A percentile compares a stretch with the other conserved stretches of the same genome.
These are phyloP conservation scores for Hyla sarda DNA, from an alignment of 2,113 vertebrate species.

Conservation along the genomic window DNA sequence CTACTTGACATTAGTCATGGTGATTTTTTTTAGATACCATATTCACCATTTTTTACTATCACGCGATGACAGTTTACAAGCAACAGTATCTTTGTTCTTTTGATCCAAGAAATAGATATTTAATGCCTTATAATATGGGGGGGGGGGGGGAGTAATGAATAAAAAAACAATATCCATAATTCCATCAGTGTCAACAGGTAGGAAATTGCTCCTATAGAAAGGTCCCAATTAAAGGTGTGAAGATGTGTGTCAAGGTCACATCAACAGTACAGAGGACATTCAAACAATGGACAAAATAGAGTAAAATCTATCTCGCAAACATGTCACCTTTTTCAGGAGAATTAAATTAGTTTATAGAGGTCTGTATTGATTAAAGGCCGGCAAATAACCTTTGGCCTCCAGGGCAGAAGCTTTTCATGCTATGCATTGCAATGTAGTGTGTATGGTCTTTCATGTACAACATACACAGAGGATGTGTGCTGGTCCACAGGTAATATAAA, in stretches of 20 bases:
- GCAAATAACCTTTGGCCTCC: slow-evolving; percentile 13
- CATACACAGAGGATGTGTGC: not conserved
- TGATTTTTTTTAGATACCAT: no score
- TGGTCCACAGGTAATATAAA: not conserved
- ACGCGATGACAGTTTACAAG: no score
- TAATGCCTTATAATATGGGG: no score
- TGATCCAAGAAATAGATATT: no score
- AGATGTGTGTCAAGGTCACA: not conserved
- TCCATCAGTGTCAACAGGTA: not conserved
- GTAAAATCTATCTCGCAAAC: not conserved
- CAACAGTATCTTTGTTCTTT: no score
- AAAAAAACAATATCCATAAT: no score
- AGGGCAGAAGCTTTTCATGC: slow-evolving; percentile 31
- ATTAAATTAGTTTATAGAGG: slow-evolving; percentile 21
- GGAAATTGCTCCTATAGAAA: not conserved
- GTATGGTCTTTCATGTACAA: not conserved
- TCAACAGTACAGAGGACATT: not conserved
- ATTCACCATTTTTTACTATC: no score
- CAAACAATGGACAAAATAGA: not conserved
- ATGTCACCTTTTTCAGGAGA: not conserved
- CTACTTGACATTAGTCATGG: no score
- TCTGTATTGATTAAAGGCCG: slow-evolving; percentile 10
- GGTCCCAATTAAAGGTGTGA: not conserved
- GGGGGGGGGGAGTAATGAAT: no score
- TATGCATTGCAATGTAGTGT: slow-evolving; percentile 18